A percentile compares a stretch with the other conserved stretches of the same genome.
Conservation (phyloP, 2,888 invertebrate genomes). For the Sarcophaga carnaria region DNA sequence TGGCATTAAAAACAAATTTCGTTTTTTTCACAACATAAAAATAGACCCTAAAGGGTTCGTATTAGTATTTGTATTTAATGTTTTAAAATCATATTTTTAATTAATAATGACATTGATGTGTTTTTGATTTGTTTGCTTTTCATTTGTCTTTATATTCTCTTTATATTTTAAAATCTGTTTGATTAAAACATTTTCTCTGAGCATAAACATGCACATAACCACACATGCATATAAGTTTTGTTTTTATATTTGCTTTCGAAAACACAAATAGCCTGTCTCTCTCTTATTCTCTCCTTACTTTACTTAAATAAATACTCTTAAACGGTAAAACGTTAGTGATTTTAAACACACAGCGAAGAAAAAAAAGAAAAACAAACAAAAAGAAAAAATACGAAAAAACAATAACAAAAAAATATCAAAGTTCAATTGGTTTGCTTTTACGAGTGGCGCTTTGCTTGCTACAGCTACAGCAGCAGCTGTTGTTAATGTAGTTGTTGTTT, state of each 20-base stretch:
- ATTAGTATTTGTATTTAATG: background rate
- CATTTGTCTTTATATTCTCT: slow-evolving; percentile 4
- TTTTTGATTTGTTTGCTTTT: slow-evolving; percentile 21
- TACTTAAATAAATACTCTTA: background rate
- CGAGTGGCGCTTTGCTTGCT: slow-evolving; percentile 31
- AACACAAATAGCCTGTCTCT: background rate
- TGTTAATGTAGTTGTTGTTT: background rate
- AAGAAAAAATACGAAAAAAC: background rate
- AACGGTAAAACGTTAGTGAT: no score
- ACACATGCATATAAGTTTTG: background rate
- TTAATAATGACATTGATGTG: slow-evolving; percentile 38
- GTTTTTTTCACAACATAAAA: no score
- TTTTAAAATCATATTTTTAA: background rate
- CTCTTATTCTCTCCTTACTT: background rate
- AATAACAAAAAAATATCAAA: background rate
- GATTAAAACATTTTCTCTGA: background rate
- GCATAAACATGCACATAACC: background rate
- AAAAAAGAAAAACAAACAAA: background rate
- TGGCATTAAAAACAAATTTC: background rate
- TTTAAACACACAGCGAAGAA: background rate
- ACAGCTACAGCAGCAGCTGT: background rate
- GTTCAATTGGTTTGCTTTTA: slow-evolving; percentile 33
- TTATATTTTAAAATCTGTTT: background rate
- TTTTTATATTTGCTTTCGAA: background rate
- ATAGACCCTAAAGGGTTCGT: background rate